Evolutionary conservation across 2,113 vertebrate species (phyloP).

Genomic region (Actenoides hombroni): DNA sequence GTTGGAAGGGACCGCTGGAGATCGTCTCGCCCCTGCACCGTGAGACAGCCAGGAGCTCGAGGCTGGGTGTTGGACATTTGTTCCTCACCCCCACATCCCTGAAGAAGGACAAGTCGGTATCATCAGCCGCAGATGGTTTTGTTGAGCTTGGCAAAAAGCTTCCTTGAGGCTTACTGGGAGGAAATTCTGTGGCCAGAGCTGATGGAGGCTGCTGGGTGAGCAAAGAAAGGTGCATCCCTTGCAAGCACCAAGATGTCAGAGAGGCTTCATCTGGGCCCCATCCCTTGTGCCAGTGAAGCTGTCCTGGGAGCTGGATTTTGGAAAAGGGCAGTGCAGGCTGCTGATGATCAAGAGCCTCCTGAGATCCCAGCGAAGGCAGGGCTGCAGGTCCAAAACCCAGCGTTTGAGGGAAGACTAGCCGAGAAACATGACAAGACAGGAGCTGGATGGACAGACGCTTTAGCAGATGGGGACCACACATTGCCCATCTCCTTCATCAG

Average conservation of each 20-base stretch:
- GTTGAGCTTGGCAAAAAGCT: background rate
- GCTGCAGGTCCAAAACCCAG: background rate
- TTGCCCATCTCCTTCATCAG: background rate
- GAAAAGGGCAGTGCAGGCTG: background rate
- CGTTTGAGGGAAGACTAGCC: fast-evolving
- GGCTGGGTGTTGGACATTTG: background rate
- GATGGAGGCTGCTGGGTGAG: fast-evolving
- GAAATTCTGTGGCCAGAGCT: background rate
- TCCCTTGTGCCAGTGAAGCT: background rate
- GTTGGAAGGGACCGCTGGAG: background rate
- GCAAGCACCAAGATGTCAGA: background rate
- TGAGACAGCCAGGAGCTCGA: background rate
- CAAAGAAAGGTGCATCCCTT: fast-evolving
- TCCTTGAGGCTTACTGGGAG: background rate
- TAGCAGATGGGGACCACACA: background rate
- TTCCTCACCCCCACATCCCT: fast-evolving
- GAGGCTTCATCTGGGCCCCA: background rate
- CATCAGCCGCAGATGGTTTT: background rate
- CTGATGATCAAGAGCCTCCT: background rate
- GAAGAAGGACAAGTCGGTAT: fast-evolving
- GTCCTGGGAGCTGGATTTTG: background rate
- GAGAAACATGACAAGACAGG: background rate
- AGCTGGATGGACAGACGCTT: background rate
- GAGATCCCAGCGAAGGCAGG: background rate
- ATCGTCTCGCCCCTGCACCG: background rate